Evolutionary conservation across 1,140 invertebrate species (phyloP), one percentile per base, ranked within the genome.

Genomic region (Druon quercuslanigerum): DNA sequence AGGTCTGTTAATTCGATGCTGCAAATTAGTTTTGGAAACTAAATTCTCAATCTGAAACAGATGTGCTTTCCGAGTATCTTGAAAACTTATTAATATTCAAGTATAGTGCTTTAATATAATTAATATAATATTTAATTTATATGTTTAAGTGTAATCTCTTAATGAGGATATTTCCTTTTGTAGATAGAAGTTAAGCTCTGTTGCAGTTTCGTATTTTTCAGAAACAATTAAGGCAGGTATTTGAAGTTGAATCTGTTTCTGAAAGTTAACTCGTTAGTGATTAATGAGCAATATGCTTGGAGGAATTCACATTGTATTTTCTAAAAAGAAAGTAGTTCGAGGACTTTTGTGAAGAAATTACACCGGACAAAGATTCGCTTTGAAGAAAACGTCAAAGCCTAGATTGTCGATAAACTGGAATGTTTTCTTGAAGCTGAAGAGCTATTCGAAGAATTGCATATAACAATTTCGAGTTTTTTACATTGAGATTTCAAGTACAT

Each of bases 281-380:
- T 33, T 66, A 25, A 33, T 66, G 33, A 66, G 33, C 4, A 66
- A 40, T 46, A 14, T 40, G 13, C 60, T 66, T n/a, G 60, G 40
- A 46, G 40, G 60, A 66, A 66, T n/a, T 66, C 60, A 66, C 40
- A 66, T 66, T 66, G 60, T 66, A 66, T 66, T 66, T 25, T 40
- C 40, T 66, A 40, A 66, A 66, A 66, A 14, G 25, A 66, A 66
- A 66, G 60, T 66, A 66, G 60, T 66, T 16, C 60, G 60, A 66
- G 25, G 60, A 40, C 57, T 60, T 20, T 56, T 17, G 9, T 56
- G 17, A 56, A 56, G 54, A 17, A 57, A 66, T 66, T 12, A 6
- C n/a, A 66, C 46, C 40, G 33, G 40, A 66, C 60, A 66, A 66
- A 66, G 25, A 66, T 66, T 66, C 40, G 33, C 25, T 66, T 66